Conservation (phyloP, 2,888 invertebrate genomes). For the Plemyria rubiginata region DNA sequence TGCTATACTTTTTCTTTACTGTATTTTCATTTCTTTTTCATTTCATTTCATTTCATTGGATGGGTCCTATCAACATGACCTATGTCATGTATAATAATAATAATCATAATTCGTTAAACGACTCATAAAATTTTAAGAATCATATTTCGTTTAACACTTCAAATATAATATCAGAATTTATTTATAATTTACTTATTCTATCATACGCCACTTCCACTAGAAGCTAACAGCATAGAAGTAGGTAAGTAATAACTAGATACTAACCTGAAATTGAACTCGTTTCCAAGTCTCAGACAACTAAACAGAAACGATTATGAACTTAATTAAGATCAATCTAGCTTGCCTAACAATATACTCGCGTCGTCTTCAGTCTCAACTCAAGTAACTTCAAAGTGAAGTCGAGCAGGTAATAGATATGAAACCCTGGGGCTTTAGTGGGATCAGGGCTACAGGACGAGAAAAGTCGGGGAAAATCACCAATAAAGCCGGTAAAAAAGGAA, state of each 20-base stretch:
- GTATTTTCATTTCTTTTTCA: too few relatives aligned
- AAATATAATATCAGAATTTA: too few relatives aligned
- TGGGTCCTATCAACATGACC: too few relatives aligned
- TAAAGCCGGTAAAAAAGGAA: background rate
- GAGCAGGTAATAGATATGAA: conserved; percentile 54
- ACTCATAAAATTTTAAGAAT: too few relatives aligned
- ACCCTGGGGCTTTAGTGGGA: conserved; percentile 34
- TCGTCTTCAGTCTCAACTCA: conserved; percentile 30
- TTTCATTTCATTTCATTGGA: too few relatives aligned
- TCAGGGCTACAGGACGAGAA: conserved; percentile 10
- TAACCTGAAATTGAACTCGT: conserved; percentile 4
- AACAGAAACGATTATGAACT: conserved; percentile 19
- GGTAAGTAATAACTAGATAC: background rate
- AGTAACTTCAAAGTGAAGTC: conserved; percentile 50
- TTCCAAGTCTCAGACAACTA: background rate
- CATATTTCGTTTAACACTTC: too few relatives aligned
- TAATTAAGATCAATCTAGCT: conserved; percentile 28
- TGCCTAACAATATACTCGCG: conserved; percentile 12
- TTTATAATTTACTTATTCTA: too few relatives aligned
- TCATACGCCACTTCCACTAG: too few relatives aligned
- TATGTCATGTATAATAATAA: too few relatives aligned
- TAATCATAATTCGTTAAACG: too few relatives aligned
- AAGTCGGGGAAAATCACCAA: conserved; percentile 11
- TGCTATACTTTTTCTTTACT: too few relatives aligned
- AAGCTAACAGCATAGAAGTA: background rate